These are phyloP conservation scores for Himalopsyche tibetana DNA, from an alignment of 2,888 invertebrate species.

Conservation along the genomic window DNA sequence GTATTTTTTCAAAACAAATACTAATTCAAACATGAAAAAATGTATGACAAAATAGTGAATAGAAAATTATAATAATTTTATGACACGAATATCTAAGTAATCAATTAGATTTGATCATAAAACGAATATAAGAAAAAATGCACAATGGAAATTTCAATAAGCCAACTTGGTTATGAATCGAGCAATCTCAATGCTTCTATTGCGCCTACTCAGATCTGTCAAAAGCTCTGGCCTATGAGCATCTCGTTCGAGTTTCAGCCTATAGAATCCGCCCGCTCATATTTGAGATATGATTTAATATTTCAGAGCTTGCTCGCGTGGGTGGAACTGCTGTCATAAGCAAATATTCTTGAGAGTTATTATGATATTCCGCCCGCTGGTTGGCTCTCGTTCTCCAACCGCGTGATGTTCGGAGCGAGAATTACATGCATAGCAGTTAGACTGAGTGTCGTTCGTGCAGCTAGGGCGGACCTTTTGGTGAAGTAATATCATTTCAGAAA, in stretches of 20 bases:
- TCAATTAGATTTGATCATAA: no score
- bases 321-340: constrained; percentile 57
- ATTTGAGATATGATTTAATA: constrained; percentile 57
- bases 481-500: no score
- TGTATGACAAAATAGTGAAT: no score
- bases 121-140: no score
- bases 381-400: constrained; percentile 39
- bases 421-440: constrained; percentile 6
- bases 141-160: no score
- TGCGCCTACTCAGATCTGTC: constrained; percentile 33
- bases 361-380: constrained; percentile 47
- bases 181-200: neutral
- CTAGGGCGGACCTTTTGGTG: no score
- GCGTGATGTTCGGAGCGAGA: constrained; percentile 22
- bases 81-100: no score
- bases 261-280: constrained; percentile 59
- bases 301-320: constrained; percentile 46
- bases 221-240: constrained; percentile 32
- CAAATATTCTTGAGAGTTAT: constrained; percentile 59
- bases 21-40: no score
- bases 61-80: no score
- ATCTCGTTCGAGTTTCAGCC: neutral
- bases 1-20: no score
- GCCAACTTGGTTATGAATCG: no score
- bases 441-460: no score